Percentiles rank a stretch among this genome's conserved stretches.
These are phyloP conservation scores for Xylota sylvarum DNA, from an alignment of 2,888 invertebrate species.

Conservation along the genomic window DNA sequence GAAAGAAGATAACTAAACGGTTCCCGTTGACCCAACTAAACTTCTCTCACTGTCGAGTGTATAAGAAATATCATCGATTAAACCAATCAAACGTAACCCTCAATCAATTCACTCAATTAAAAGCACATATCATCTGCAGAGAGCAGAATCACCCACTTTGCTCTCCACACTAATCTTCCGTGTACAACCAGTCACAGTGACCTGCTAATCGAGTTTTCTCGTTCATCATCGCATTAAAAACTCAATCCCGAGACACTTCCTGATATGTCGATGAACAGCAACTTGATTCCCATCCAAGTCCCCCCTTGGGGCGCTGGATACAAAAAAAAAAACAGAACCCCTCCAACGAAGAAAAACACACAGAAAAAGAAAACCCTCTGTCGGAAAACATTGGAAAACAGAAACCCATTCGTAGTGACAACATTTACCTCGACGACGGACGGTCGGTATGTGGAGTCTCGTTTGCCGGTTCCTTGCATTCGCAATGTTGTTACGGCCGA, in stretches of 20 bases:
- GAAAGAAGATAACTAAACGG: no score
- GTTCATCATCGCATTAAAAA: slow-evolving; percentile 61
- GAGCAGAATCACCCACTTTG: background rate
- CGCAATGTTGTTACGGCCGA: slow-evolving; percentile 53
- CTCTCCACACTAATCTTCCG: slow-evolving; percentile 16
- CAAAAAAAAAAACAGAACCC: slow-evolving; percentile 17
- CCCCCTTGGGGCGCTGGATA: background rate
- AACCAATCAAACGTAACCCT: background rate
- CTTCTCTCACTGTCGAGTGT: no score
- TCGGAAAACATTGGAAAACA: slow-evolving; percentile 58
- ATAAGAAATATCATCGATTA: background rate
- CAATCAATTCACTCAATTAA: background rate
- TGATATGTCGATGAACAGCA: slow-evolving; percentile 53
- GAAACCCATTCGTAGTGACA: slow-evolving; percentile 68
- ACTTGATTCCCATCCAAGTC: slow-evolving; percentile 37
- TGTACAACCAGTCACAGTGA: slow-evolving; percentile 63
- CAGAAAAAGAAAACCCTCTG: slow-evolving; percentile 27
- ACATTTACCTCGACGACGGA: slow-evolving; percentile 54
- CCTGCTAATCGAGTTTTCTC: slow-evolving; percentile 72
- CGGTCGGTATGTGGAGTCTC: slow-evolving; percentile 22
- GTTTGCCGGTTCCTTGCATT: slow-evolving; percentile 62
- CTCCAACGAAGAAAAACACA: no score
- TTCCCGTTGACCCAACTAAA: no score
- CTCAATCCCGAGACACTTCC: slow-evolving; percentile 64
- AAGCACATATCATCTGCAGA: background rate